phyloP scores from a whole-genome alignment of 1,140 invertebrate species.

The Trachymyrmex septentrionalis region DNA sequence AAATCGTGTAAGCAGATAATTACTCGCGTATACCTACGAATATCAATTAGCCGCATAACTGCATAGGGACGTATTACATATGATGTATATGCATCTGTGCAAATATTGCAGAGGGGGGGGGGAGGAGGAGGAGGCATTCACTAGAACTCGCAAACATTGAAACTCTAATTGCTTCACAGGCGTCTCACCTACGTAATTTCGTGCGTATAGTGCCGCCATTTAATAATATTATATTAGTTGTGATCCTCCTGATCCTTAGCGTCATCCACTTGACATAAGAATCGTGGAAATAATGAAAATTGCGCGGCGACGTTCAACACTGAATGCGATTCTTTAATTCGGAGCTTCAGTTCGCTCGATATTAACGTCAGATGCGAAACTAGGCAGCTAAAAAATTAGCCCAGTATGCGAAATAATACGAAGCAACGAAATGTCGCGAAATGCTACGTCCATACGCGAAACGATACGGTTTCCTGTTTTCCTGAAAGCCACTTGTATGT shows the following conservation, averaged over 20 bases:
- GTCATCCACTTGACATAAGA: not conserved
- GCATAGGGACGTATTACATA: constrained; percentile 57
- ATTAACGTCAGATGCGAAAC: not conserved
- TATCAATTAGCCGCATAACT: constrained; percentile 60
- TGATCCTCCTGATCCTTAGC: not conserved
- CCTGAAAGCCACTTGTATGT: constrained; percentile 48
- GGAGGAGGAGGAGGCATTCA: not conserved
- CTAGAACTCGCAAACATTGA: constrained; percentile 14
- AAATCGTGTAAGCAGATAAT: constrained; percentile 69
- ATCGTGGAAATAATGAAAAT: not conserved
- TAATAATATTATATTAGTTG: not conserved
- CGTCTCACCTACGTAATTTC: not conserved
- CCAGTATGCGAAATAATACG: not conserved
- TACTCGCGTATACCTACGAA: constrained; percentile 67
- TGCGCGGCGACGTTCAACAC: not conserved
- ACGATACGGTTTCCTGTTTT: constrained; percentile 19
- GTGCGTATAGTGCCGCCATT: constrained; percentile 13
- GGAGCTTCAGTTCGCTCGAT: not conserved
- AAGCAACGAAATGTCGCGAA: constrained; percentile 28
- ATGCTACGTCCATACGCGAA: constrained; percentile 48
- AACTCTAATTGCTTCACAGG: constrained; percentile 12
- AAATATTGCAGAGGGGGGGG: not conserved
- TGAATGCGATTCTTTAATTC: constrained; percentile 16
- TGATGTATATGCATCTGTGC: constrained; percentile 28
- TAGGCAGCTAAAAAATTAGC: not conserved